phyloP scores from a whole-genome alignment of 2,113 vertebrate species.

The Thermophis baileyi region DNA sequence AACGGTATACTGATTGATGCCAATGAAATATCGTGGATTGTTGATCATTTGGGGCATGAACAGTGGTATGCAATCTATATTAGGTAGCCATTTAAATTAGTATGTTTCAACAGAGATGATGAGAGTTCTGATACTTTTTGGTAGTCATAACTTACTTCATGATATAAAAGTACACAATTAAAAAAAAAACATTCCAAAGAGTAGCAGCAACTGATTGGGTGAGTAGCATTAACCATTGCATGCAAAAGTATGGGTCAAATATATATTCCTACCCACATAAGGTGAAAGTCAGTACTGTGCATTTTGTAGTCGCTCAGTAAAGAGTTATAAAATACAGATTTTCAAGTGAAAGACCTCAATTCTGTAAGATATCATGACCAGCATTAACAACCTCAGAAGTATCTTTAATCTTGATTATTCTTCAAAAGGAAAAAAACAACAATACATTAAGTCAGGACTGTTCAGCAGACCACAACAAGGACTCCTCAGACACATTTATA shows the following conservation, averaged over 20 bases:
- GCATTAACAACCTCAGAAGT: constrained; percentile 70
- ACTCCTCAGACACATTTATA: constrained; percentile 46
- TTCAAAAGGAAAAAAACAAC: neutral
- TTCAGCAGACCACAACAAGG: constrained; percentile 44
- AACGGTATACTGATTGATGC: neutral
- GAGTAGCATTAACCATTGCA: neutral
- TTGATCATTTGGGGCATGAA: neutral
- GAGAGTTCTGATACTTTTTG: neutral
- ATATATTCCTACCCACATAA: neutral
- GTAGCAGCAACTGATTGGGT: neutral
- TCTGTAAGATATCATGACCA: constrained; percentile 55
- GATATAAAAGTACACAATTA: neutral
- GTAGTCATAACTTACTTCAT: neutral
- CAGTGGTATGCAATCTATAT: constrained; percentile 7
- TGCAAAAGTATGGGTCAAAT: neutral
- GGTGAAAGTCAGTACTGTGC: fast-evolving
- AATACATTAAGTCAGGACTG: constrained; percentile 23
- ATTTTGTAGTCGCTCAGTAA: neutral
- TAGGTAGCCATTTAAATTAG: neutral
- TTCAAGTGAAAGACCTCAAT: constrained; percentile 50
- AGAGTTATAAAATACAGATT: constrained; percentile 33
- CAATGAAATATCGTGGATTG: neutral
- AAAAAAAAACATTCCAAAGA: fast-evolving
- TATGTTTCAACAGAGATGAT: neutral
- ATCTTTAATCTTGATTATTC: constrained; percentile 62